phyloP scores from a whole-genome alignment of 2,888 invertebrate genomes.

The Drosophila birchii region DNA sequence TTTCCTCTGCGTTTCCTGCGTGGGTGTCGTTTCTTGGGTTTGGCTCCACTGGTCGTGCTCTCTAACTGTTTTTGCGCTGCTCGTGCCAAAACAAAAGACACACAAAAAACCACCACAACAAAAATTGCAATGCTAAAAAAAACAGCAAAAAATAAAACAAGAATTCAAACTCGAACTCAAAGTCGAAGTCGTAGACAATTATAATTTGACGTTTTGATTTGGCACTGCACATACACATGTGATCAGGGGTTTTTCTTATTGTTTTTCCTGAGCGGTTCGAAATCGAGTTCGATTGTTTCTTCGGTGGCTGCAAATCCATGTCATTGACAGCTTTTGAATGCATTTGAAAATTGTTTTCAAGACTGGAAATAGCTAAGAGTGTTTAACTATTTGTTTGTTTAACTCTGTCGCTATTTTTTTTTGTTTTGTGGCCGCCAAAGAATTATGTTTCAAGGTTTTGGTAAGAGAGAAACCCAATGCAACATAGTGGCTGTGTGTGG shows the following conservation, averaged over 20 bases:
- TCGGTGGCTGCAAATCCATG: constrained; percentile 65
- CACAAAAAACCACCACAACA: constrained; percentile 4
- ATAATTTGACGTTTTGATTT: constrained; percentile 81
- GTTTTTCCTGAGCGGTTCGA: constrained; percentile 38
- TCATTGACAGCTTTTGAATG: constrained; percentile 69
- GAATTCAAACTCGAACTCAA: constrained; percentile 40
- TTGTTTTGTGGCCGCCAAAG: constrained; percentile 43
- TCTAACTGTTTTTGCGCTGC: constrained; percentile 54
- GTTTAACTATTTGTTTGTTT: constrained; percentile 63
- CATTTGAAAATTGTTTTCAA: constrained; percentile 22
- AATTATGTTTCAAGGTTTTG: constrained; percentile 58
- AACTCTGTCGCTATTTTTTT: constrained; percentile 41
- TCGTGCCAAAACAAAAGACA: constrained; percentile 65
- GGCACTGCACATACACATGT: constrained; percentile 64
- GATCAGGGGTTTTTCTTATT: constrained; percentile 48
- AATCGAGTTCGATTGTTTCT: constrained; percentile 33
- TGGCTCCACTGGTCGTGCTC: constrained; percentile 64
- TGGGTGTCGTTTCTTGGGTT: constrained; percentile 54
- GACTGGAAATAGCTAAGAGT: constrained; percentile 34
- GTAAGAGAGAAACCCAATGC: constrained; percentile 9
- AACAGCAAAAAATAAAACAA: constrained; percentile 34
- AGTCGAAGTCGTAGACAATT: constrained; percentile 67
- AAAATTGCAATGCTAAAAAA: neutral
- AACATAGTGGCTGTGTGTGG: constrained; percentile 10
- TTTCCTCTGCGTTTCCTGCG: constrained; percentile 63